Conservation (phyloP, 2,113 vertebrate genomes). For the Sclerurus mexicanus region DNA sequence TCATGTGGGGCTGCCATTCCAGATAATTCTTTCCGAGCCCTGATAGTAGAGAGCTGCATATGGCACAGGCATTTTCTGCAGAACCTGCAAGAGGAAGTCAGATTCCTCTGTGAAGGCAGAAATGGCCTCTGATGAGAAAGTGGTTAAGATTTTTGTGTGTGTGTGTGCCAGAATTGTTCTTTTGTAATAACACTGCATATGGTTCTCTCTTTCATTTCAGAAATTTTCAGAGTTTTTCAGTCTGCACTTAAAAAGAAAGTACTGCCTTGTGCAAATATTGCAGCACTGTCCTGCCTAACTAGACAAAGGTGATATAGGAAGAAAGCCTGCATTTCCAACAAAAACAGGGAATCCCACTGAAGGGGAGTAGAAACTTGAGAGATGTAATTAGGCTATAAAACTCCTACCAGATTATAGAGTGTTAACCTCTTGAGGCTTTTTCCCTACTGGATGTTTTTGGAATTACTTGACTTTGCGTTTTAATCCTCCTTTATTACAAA, state of each 20-base stretch:
- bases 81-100: neutral
- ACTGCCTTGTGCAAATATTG: neutral
- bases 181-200: neutral
- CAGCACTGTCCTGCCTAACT: neutral
- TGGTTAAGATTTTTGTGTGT: neutral
- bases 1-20: neutral
- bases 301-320: neutral
- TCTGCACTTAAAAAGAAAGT: neutral
- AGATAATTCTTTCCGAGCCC: neutral
- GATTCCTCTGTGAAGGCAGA: neutral
- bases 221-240: neutral
- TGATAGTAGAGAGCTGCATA: neutral
- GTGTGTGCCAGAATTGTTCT: neutral
- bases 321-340: neutral
- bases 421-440: neutral
- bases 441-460: neutral
- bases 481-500: conserved; percentile 35
- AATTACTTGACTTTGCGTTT: conserved; percentile 6
- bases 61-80: neutral
- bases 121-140: neutral
- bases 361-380: neutral
- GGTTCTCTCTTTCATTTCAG: neutral
- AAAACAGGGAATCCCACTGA: neutral
- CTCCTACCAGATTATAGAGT: neutral
- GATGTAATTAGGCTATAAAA: neutral